Base-by-base conservation (phyloP, 2,113 vertebrate species). In the Xiphophorus hellerii region DNA sequence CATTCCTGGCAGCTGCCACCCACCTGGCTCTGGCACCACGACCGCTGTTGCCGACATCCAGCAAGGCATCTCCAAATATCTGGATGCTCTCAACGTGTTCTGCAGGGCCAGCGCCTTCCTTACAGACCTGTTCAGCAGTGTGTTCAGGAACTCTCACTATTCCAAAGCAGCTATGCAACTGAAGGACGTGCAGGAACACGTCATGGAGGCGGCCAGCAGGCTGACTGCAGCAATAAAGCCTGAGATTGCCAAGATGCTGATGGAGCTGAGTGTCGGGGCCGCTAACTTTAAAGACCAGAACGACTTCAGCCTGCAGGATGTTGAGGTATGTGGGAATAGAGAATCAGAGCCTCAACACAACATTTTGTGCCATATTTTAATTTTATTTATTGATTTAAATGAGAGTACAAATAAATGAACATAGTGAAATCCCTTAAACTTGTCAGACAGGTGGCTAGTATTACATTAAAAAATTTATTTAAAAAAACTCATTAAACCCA, bases 231-330 rank as follows among this genome's bases (percentile, higher is more conserved):
- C 98, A 95, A 98, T 99, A 95, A 99, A 99, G 94, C 98, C 98
- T 0, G 98, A 99, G 94, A 99, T 99, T 27, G 97, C 97, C 94
- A 99, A 99, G 95, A 99, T 99, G 98, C 95, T 99, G 90, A 99
- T 99, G 98, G 98, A 99, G 80, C 95, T 99, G 82, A 98, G 97
- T 54, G 96, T 97, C 0, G 98, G 98, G 69, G 97, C 98, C 1
- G 97, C 98, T 15, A 97, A 96, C 94, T 97, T 99, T 78, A 99
- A 97, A 91, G 97, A 99, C 93, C 97, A 98, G 90, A 98, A 98
- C 22, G 98, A 99, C 91, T 98, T 99, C 95, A 98, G 97, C 92
- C 95, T 98, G 76, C 98, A 98, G 90, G 97, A 99, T 78, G 97
- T 99, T 33, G 98, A 99, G 96, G 98, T 99, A 87, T 78, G 92